Evolutionary conservation across 2,797 vertebrate genomes (phyloP).

Genomic region (Pseudochromis fuscus): DNA sequence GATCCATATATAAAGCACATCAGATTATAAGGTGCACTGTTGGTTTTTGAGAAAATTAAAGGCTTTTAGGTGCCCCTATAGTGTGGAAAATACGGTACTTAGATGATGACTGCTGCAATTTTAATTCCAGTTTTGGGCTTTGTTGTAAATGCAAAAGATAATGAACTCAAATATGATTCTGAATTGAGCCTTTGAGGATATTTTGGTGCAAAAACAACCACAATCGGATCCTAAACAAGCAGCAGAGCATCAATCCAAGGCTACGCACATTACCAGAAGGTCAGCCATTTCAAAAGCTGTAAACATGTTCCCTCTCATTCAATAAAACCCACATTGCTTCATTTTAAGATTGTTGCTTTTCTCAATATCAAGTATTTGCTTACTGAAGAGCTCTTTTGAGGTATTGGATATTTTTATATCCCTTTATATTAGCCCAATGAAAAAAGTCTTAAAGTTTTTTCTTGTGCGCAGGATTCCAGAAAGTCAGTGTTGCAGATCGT

Average conservation of each 20-base stretch:
- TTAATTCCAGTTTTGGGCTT: no score
- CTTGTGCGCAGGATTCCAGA: slow-evolving; percentile 59
- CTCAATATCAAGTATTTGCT: slow-evolving; percentile 61
- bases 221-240: slow-evolving; percentile 14
- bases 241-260: slow-evolving; percentile 15
- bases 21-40: no score
- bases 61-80: no score
- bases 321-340: slow-evolving; percentile 52
- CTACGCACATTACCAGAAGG: slow-evolving; percentile 25
- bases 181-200: not conserved
- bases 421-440: slow-evolving; percentile 72
- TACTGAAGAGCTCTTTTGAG: slow-evolving; percentile 64
- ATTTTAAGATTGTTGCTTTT: slow-evolving; percentile 59
- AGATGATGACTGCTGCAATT: no score
- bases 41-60: no score
- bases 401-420: slow-evolving; percentile 73
- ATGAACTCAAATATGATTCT: not conserved
- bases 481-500: slow-evolving; percentile 45
- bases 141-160: no score
- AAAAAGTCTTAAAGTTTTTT: slow-evolving; percentile 61
- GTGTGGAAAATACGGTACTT: no score
- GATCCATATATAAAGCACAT: no score
- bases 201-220: slow-evolving; percentile 6
- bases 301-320: slow-evolving; percentile 40
- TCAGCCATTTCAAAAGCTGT: slow-evolving; percentile 57